Conservation (phyloP, 1,140 invertebrate species). For the Babylonia areolata region DNA sequence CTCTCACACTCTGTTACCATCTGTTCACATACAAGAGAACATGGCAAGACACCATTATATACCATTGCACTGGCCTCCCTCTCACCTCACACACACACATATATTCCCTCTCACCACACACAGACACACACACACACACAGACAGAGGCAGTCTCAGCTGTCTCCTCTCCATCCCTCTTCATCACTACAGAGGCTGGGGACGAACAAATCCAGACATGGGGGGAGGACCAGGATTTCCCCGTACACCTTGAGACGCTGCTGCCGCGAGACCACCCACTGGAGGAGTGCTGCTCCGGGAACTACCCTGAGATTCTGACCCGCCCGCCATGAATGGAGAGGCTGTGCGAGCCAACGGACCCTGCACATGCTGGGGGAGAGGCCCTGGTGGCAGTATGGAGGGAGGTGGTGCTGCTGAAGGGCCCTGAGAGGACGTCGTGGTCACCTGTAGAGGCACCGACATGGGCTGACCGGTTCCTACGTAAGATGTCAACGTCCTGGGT, state of each 20-base stretch:
- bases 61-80: neutral
- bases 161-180: neutral
- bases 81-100: neutral
- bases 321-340: neutral
- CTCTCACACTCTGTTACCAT: too few species aligned
- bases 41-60: too few species aligned
- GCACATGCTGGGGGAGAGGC: neutral
- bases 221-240: neutral
- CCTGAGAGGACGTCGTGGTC: conserved; percentile 13
- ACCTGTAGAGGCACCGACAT: neutral
- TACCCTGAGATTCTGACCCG: conserved; percentile 12
- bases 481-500: neutral
- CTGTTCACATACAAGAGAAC: too few species aligned
- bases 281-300: conserved; percentile 22
- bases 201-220: conserved; percentile 28
- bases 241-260: neutral
- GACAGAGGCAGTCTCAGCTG: too few species aligned
- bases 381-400: neutral
- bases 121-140: neutral
- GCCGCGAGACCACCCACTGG: neutral
- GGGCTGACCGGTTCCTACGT: neutral
- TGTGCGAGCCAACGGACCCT: neutral
- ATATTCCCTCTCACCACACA: neutral
- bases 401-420: neutral
- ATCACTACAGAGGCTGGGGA: neutral